Base-by-base conservation (phyloP, 2,797 vertebrate species). In the Rhadinocentrus ornatus region DNA sequence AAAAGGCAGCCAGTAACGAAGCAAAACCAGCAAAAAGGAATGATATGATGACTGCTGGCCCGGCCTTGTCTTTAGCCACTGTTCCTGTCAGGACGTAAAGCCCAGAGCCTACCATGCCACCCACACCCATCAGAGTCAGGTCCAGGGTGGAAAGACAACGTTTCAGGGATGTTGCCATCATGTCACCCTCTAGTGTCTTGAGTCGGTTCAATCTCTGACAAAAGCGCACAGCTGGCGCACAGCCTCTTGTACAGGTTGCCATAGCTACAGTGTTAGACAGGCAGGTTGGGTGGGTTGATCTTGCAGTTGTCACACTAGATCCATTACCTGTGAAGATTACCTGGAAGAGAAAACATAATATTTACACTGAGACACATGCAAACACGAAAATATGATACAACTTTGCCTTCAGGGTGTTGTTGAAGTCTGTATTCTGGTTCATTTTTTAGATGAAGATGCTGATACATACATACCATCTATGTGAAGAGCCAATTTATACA, bases 21-120 rank as follows among this genome's bases (percentile, higher is more conserved):
- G 97, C 97, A 5, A 97, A 64, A 16, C 96, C 97, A 0, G 97
- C 98, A 0, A 98, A 92, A 32, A 95, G 26, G 77, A 96, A 99
- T 50, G 97, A 98, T 74, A 99, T 0, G 0, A 96, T 90, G 56
- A 99, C 93, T 0, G 98, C 97, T 0, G 97, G 98, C 16, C 98
- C 97, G 0, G 95, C 95, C 0, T 94, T 95, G 73, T 98, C 95
- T 91, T 97, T 99, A 35, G 97, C 97, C 31, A 99, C 96, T 0
- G 97, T 97, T 85, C 98, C 98, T 0, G 97, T 99, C 37, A 99
- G 95, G 73, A 99, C 97, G 0, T 99, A 99, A 0, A 99, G 94
- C 5, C 98, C 97, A 0, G 96, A 98, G 67, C 97, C 98, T 78
- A 99, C 96, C 97, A 98, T 99, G 73, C 96, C 96, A 0, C 98